A percentile compares a stretch with the other conserved stretches of the same genome.
These are phyloP conservation scores for Protobothrops mucrosquamatus DNA, from an alignment of 2,113 vertebrate genomes.

Conservation along the genomic window DNA sequence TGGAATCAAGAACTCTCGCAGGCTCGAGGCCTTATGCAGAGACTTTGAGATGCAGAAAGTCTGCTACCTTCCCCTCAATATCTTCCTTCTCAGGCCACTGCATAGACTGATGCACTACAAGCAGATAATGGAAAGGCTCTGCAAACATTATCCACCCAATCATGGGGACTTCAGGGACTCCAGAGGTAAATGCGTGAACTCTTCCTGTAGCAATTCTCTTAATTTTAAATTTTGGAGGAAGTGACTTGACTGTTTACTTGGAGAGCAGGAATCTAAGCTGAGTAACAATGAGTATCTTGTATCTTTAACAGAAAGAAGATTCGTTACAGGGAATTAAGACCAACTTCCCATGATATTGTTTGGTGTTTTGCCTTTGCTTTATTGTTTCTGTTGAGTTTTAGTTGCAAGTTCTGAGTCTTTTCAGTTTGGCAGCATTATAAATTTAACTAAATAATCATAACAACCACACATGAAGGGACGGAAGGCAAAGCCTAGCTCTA, in stretches of 20 bases:
- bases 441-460: not conserved
- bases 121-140: conserved; percentile 94
- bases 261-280: not conserved
- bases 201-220: not conserved
- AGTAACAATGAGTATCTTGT: not conserved
- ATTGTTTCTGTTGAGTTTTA: not conserved
- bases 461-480: not conserved
- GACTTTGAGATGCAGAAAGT: conserved; percentile 98
- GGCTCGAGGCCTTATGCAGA: conserved; percentile 83
- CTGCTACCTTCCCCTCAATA: conserved; percentile 94
- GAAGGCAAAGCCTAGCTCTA: not conserved
- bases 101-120: conserved; percentile 97
- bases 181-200: conserved; percentile 74
- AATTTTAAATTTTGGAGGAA: not conserved
- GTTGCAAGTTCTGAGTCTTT: not conserved
- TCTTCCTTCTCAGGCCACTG: conserved; percentile 92
- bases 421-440: not conserved
- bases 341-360: not conserved
- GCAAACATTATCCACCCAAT: conserved; percentile 88
- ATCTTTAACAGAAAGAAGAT: not conserved
- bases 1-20: conserved; percentile 77
- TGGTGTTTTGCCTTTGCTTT: not conserved
- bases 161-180: conserved; percentile 92
- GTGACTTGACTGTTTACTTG: not conserved
- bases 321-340: not conserved